These are phyloP conservation scores for Glaucomys volans DNA, from an alignment of 2,113 vertebrate genomes.

Conservation along the genomic window DNA sequence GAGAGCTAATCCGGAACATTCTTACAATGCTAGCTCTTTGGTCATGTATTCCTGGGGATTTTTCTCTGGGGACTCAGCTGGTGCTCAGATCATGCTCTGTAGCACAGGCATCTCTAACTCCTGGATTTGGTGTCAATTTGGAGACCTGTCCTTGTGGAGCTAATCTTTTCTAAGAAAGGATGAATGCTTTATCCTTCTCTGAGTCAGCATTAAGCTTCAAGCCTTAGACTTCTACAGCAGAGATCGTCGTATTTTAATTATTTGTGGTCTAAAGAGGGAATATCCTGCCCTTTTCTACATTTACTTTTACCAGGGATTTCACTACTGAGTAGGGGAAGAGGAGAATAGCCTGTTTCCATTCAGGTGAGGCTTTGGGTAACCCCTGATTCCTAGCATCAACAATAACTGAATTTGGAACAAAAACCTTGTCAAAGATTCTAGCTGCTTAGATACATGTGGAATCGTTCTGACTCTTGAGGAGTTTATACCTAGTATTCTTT, in stretches of 20 bases:
- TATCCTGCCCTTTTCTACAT: constrained; percentile 31
- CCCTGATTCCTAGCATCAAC: constrained; percentile 14
- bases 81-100: constrained; percentile 38
- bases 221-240: constrained; percentile 49
- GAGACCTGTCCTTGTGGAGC: constrained; percentile 57
- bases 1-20: constrained; percentile 51
- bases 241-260: constrained; percentile 72
- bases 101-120: constrained; percentile 54
- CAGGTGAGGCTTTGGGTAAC: not conserved
- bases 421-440: constrained; percentile 54
- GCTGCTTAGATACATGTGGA: constrained; percentile 11
- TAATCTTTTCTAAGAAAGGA: constrained; percentile 72
- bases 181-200: constrained; percentile 67
- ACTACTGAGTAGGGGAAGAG: not conserved
- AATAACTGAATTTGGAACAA: constrained; percentile 48
- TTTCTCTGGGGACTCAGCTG: constrained; percentile 44
- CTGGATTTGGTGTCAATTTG: constrained; percentile 74
- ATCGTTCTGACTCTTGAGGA: constrained; percentile 47
- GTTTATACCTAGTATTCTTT: not conserved
- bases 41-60: constrained; percentile 47
- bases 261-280: constrained; percentile 43
- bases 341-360: constrained; percentile 44
- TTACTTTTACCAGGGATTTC: constrained; percentile 51
- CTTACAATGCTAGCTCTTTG: constrained; percentile 30
- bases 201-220: constrained; percentile 43